These are phyloP conservation scores for Drosophila melanica DNA, from an alignment of 1,140 invertebrate genomes.

Conservation along the genomic window DNA sequence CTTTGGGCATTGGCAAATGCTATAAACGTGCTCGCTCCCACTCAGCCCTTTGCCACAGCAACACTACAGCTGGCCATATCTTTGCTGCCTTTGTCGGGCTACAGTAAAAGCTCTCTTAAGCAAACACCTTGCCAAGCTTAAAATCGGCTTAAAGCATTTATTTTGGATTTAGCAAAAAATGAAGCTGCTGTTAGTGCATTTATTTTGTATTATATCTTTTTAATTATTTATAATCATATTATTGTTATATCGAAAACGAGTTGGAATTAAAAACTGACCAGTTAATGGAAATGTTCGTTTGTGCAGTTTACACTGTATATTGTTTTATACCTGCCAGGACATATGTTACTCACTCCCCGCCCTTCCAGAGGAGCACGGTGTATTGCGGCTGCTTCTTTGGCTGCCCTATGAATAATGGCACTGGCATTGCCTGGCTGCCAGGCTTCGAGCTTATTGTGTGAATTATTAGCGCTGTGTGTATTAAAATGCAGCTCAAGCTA, in stretches of 20 bases:
- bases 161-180: too few species aligned
- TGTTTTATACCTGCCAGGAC: slow-evolving; percentile 49
- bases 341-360: slow-evolving; percentile 26
- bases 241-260: too few species aligned
- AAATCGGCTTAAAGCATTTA: too few species aligned
- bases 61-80: slow-evolving; percentile 45
- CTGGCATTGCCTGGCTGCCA: slow-evolving; percentile 35
- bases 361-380: neutral
- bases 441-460: slow-evolving; percentile 72
- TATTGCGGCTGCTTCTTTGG: slow-evolving; percentile 34
- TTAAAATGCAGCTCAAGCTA: slow-evolving; percentile 76
- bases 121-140: too few species aligned
- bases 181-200: too few species aligned
- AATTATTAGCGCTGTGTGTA: slow-evolving; percentile 78
- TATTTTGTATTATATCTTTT: too few species aligned
- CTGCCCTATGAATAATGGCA: slow-evolving; percentile 65
- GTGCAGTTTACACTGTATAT: neutral
- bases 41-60: neutral
- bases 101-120: too few species aligned
- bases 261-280: too few species aligned
- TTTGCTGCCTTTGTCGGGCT: slow-evolving; percentile 21
- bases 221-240: too few species aligned
- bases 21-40: slow-evolving; percentile 64
- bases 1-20: slow-evolving; percentile 75
- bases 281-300: too few species aligned